phyloP scores from a whole-genome alignment of 2,888 invertebrate genomes.

The Auanema sp. region DNA sequence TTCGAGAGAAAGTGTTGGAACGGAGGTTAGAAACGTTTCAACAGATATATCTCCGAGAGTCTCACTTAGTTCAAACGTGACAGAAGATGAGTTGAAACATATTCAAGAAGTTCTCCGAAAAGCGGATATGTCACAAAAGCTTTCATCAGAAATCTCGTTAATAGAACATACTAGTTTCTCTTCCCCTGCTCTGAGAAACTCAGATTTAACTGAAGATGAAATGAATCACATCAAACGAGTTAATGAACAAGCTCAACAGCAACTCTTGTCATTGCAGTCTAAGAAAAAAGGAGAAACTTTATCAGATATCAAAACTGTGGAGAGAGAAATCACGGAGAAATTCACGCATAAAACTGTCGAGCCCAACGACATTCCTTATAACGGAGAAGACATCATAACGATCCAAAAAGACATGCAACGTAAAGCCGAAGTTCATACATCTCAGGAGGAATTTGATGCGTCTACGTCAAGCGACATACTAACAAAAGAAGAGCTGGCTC shows the following conservation, averaged over 20 bases:
- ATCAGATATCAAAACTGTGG: too few relatives aligned
- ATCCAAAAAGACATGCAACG: too few relatives aligned
- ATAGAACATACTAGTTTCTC: too few relatives aligned
- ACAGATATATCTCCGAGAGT: not conserved
- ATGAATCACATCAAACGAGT: slow-evolving; percentile 19
- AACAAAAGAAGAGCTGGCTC: slow-evolving; percentile 33
- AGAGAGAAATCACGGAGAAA: too few relatives aligned
- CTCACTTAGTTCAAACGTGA: slow-evolving; percentile 10
- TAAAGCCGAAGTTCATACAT: too few relatives aligned
- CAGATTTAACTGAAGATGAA: slow-evolving; percentile 18
- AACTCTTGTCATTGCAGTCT: too few relatives aligned
- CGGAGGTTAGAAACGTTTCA: slow-evolving; percentile 11
- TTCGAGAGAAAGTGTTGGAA: slow-evolving; percentile 18
- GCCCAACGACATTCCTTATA: too few relatives aligned
- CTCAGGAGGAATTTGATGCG: too few relatives aligned
- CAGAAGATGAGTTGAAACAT: slow-evolving; percentile 35
- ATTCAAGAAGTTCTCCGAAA: slow-evolving; percentile 11
- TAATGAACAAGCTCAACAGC: slow-evolving; percentile 16
- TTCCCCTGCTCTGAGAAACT: too few relatives aligned
- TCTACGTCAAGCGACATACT: too few relatives aligned
- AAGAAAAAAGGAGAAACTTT: not conserved
- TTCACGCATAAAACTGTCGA: too few relatives aligned
- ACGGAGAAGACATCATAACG: too few relatives aligned
- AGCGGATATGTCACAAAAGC: slow-evolving; percentile 4
- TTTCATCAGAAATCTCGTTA: not conserved